Conservation (phyloP, 2,113 vertebrate genomes). For the Dolichotis patagonum region DNA sequence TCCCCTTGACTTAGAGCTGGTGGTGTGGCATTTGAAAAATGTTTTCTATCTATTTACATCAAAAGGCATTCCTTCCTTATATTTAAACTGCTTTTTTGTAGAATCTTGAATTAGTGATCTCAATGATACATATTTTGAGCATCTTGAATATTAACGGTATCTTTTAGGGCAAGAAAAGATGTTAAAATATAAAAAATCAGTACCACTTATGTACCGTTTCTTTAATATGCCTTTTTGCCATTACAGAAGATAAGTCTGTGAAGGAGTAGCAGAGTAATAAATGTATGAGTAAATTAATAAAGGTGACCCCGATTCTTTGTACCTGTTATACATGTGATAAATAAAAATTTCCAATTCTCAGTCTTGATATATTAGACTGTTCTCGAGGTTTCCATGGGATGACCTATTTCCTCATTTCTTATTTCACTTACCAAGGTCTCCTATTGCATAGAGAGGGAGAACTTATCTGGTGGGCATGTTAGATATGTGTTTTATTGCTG, state of each 20-base stretch:
- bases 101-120: neutral
- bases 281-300: slow-evolving; percentile 52
- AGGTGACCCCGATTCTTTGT: slow-evolving; percentile 22
- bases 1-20: neutral
- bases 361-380: slow-evolving; percentile 18
- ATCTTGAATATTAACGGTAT: neutral
- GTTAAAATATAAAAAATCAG: neutral
- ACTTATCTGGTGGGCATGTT: slow-evolving; percentile 42
- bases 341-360: slow-evolving; percentile 22
- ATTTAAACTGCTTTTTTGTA: neutral
- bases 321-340: slow-evolving; percentile 52
- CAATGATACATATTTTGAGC: neutral
- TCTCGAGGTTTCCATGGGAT: slow-evolving; percentile 17
- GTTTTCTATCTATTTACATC: neutral
- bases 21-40: neutral
- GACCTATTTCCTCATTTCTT: slow-evolving; percentile 64
- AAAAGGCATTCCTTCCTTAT: neutral
- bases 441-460: neutral
- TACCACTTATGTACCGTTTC: neutral
- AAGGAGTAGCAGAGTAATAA: neutral
- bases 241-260: neutral
- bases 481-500: slow-evolving; percentile 71
- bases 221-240: neutral
- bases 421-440: slow-evolving; percentile 52
- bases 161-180: slow-evolving; percentile 24